These are phyloP conservation scores for Oasisia sp. DNA, from an alignment of 2,888 invertebrate genomes.

Conservation along the genomic window DNA sequence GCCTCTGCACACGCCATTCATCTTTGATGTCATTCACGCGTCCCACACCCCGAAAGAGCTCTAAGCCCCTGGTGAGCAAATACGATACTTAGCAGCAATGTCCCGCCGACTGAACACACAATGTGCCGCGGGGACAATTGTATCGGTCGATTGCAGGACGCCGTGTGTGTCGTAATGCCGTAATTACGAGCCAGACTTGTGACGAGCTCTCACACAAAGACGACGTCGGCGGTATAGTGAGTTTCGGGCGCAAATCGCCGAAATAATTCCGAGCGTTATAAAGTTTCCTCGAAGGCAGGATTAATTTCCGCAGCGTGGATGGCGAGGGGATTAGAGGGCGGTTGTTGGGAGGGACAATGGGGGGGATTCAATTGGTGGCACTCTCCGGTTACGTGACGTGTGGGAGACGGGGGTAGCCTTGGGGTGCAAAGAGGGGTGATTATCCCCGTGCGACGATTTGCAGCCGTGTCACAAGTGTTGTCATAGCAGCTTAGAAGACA, in stretches of 20 bases:
- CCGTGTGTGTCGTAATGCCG: background rate
- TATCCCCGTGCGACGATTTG: background rate
- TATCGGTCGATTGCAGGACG: background rate
- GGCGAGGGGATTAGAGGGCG: background rate
- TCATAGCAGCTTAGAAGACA: background rate
- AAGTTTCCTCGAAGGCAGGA: background rate
- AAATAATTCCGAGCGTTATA: background rate
- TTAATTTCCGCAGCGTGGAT: background rate
- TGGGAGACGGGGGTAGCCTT: background rate
- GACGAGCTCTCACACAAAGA: background rate
- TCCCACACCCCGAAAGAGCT: background rate
- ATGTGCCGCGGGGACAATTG: background rate
- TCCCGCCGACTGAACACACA: background rate
- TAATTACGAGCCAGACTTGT: background rate
- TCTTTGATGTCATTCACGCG: background rate
- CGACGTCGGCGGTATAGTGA: background rate
- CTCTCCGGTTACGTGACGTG: background rate
- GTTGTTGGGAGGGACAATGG: background rate
- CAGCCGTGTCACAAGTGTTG: background rate
- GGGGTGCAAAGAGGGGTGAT: background rate
- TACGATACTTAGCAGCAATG: background rate
- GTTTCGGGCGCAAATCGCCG: background rate
- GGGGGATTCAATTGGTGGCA: background rate
- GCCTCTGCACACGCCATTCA: background rate
- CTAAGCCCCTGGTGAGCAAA: constrained; percentile 12